Base-by-base conservation (phyloP, 1,140 invertebrate species). In the Phenacoccus solenopsis region DNA sequence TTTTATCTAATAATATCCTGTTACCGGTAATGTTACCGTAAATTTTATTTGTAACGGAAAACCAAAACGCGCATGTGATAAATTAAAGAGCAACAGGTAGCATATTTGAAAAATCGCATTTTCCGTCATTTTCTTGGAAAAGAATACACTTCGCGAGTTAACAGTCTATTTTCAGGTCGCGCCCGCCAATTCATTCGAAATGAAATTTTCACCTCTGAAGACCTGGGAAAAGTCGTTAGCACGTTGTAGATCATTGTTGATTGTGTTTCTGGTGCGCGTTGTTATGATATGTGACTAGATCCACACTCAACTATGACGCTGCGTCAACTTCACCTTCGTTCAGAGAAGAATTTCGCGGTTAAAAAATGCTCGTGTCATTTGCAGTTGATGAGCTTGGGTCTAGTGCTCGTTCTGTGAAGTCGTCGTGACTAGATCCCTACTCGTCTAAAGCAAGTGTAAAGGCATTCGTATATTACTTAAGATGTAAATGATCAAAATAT, bases 211-310 rank as follows among this genome's bases (percentile, higher is more conserved):
- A n/a, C n/a, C n/a, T 49, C 38, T 2, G 4, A 16, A 16, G 16
- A 3, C 38, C 13, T 49, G 20, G 16, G 12, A 4, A 4, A n/a
- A n/a, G 5, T n/a, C 38, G 3, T 49, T 49, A 9, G 16, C 20
- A n/a, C 38, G 38, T n/a, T n/a, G 38, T 49, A 16, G 27, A 68
- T 68, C 22, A 27, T 73, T 5, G 77, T 74, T 79, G 78, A 75
- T 77, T 78, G 76, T 70, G 71, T 75, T 71, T 77, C 76, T 78
- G 74, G 76, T 78, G 75, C 74, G 74, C 75, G 75, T 75, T 64
- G 73, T 64, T 73, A 71, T 72, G 24, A 67, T 28, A 56, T 28
- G 70, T 79, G 78, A 79, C 78, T 79, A 79, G 74, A 74, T 74
- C 74, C 74, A 74, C 73, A 74, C 74, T 74, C 74, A 71, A 73